A percentile compares a stretch with the other conserved stretches of the same genome.
These are phyloP conservation scores for Hapalemur alaotrensis DNA, from an alignment of 2,797 vertebrate species.

Conservation along the genomic window DNA sequence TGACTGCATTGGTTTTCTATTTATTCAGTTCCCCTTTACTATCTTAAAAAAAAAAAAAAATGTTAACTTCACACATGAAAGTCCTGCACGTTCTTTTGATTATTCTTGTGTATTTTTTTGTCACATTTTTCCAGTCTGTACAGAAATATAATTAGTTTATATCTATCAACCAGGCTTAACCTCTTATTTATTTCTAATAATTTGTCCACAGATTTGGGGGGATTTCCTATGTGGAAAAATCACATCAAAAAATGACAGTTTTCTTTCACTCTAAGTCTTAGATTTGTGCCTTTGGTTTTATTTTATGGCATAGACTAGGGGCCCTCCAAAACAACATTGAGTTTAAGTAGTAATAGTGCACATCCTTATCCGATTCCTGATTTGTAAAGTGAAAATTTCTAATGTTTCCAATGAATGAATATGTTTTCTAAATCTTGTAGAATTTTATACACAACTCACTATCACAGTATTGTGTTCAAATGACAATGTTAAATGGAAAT, in stretches of 20 bases:
- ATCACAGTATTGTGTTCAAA: background rate
- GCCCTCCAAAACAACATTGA: background rate
- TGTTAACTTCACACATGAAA: background rate
- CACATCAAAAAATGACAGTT: background rate
- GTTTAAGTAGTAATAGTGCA: background rate
- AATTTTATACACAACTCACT: slow-evolving; percentile 11
- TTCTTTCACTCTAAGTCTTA: background rate
- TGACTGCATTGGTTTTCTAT: background rate
- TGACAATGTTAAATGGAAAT: background rate
- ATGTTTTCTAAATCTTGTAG: background rate
- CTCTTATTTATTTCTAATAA: background rate
- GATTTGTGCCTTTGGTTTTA: background rate
- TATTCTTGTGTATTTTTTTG: background rate
- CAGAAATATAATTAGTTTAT: background rate
- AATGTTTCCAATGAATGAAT: background rate
- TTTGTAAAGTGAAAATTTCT: slow-evolving; percentile 23
- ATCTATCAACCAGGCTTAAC: background rate
- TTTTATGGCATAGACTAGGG: background rate
- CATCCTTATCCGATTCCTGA: background rate
- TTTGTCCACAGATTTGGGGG: background rate
- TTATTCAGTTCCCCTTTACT: background rate
- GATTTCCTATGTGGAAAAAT: background rate
- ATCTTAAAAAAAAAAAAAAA: background rate
- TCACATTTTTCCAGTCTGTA: background rate
- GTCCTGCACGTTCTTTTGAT: background rate